phyloP scores from a whole-genome alignment of 64 coral and sea anemone species.

The Actinia tenebrosa region DNA sequence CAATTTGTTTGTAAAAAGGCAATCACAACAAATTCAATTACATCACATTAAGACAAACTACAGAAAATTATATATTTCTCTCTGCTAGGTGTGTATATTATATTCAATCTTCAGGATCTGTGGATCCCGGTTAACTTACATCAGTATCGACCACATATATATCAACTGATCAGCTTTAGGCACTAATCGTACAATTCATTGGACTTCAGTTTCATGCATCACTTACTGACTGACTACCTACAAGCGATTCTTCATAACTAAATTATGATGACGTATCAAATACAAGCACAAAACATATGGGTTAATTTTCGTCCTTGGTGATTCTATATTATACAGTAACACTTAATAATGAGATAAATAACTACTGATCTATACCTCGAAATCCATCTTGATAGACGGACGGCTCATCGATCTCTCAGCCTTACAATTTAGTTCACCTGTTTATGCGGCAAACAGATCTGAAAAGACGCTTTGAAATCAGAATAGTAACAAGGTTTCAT shows the following conservation, averaged over 20 bases:
- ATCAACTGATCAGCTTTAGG: not conserved
- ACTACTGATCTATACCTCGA: slow-evolving; percentile 1
- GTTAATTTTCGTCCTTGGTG: not conserved
- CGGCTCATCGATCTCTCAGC: not conserved
- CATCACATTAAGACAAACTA: too few species aligned
- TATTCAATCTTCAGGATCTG: too few species aligned
- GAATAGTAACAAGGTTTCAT: not conserved
- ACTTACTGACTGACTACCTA: not conserved
- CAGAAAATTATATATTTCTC: too few species aligned
- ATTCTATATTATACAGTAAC: not conserved
- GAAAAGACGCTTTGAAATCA: not conserved
- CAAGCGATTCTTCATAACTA: not conserved
- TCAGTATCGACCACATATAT: too few species aligned
- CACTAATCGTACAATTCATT: not conserved
- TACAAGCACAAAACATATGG: not conserved
- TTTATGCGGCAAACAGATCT: not conserved
- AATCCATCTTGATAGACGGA: not conserved
- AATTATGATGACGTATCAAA: not conserved
- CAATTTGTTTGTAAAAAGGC: too few species aligned
- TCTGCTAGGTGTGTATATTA: too few species aligned
- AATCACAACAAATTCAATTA: too few species aligned
- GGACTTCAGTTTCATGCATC: not conserved
- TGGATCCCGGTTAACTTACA: too few species aligned
- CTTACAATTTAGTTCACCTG: slow-evolving; percentile 1
- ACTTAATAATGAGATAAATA: slow-evolving; percentile 3